Evolutionary conservation across 1,140 invertebrate species (phyloP).

Genomic region (Ylistrum balloti): DNA sequence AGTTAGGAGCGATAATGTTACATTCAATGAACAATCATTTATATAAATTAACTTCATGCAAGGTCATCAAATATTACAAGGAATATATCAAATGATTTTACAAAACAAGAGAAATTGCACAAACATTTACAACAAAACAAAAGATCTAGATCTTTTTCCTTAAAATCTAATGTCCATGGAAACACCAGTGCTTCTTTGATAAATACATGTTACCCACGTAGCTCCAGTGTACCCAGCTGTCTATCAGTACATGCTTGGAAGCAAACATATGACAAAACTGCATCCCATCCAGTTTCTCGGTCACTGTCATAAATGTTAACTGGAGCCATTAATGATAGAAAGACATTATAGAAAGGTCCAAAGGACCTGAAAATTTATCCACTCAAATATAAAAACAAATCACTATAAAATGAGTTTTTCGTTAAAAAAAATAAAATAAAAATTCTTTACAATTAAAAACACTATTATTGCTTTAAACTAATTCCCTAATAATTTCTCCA

Average conservation of each 20-base stretch:
- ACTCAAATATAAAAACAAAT: too few relatives aligned
- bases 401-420: too few relatives aligned
- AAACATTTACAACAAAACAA: neutral
- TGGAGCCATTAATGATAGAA: neutral
- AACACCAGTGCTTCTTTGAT: neutral
- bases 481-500: too few relatives aligned
- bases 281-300: constrained; percentile 5
- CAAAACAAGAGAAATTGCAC: too few relatives aligned
- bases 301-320: neutral
- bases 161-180: neutral
- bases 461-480: too few relatives aligned
- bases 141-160: neutral
- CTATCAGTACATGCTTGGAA: constrained; percentile 9
- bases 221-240: neutral
- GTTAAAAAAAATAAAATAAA: too few relatives aligned
- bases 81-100: too few relatives aligned
- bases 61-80: too few relatives aligned
- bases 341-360: neutral
- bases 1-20: too few relatives aligned
- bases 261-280: neutral
- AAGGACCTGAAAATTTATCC: neutral
- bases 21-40: too few relatives aligned
- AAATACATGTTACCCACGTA: neutral
- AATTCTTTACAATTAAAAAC: too few relatives aligned
- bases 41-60: too few relatives aligned